Percentiles rank a stretch among this genome's conserved stretches.
These are phyloP conservation scores for Neoaliturus tenellus DNA, from an alignment of 2,888 invertebrate genomes.

Conservation along the genomic window DNA sequence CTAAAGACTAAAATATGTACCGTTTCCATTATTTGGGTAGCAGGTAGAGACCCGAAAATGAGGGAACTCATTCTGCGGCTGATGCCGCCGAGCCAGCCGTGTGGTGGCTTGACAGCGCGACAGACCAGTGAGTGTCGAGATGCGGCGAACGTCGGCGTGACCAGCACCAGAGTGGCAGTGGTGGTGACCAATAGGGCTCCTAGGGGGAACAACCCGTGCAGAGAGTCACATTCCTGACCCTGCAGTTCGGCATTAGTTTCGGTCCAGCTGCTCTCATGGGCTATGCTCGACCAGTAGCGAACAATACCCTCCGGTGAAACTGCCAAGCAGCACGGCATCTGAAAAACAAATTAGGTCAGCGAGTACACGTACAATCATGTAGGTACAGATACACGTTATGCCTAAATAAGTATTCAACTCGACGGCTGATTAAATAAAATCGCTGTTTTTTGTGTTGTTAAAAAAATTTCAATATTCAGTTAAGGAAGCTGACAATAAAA, in stretches of 20 bases:
- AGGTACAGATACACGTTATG: too few relatives aligned
- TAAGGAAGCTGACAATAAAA: too few relatives aligned
- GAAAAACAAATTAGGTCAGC: slow-evolving; percentile 35
- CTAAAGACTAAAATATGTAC: slow-evolving; percentile 71
- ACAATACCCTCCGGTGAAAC: slow-evolving; percentile 96
- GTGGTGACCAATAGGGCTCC: slow-evolving; percentile 94
- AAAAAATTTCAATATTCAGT: too few relatives aligned
- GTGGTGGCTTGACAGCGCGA: slow-evolving; percentile 77
- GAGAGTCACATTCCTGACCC: slow-evolving; percentile 86
- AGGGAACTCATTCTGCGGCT: slow-evolving; percentile 87
- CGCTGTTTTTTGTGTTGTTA: too few relatives aligned
- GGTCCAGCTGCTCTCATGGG: slow-evolving; percentile 89
- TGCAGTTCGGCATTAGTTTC: slow-evolving; percentile 92
- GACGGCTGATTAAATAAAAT: too few relatives aligned
- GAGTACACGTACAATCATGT: too few relatives aligned
- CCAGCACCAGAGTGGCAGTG: slow-evolving; percentile 89
- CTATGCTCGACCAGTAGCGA: slow-evolving; percentile 95
- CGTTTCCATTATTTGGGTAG: slow-evolving; percentile 77
- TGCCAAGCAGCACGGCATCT: slow-evolving; percentile 91
- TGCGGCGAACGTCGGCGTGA: slow-evolving; percentile 74
- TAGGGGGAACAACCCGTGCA: slow-evolving; percentile 80
- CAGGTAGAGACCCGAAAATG: slow-evolving; percentile 79
- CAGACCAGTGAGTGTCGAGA: slow-evolving; percentile 83
- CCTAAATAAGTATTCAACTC: too few relatives aligned
- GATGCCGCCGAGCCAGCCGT: slow-evolving; percentile 91